Evolutionary conservation across 2,888 invertebrate species (phyloP), one percentile per base, ranked within the genome.

Genomic region (Xylota segnis): DNA sequence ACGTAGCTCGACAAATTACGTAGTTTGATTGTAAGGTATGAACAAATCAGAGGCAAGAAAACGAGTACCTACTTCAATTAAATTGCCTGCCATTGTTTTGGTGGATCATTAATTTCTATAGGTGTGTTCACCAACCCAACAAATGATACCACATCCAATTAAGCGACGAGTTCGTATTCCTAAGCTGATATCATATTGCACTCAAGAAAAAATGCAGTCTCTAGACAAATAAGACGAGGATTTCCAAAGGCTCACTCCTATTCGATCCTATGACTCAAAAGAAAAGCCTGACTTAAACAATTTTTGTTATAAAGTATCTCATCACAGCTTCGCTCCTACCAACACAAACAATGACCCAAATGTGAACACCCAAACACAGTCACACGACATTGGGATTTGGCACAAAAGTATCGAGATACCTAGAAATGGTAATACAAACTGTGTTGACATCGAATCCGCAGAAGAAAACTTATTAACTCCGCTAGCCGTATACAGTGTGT

Each of bases 361-460:
- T 77, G 59, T 9, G 40, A 43, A 18, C n/a, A 37, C 1, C 54
- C 34, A 45, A 37, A 18, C 34, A 45, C 34, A 45, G 45, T 66
- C 61, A 47, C 59, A 66, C 32, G 66, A 32, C 29, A 75, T 47
- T 34, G 34, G 6, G 50, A 65, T 76, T 52, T 54, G n/a, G 37
- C 52, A 47, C 65, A 65, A 47, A 65, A 29, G 52, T 66, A 71
- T 77, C 63, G n/a, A 34, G 43, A 66, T 78, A 78, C 65, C 47
- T 63, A 29, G 54, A 78, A 84, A 65, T 29, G 70, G 84, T 81
- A 75, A 79, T 66, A 74, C 43, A 50, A 84, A 45, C 32, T 78
- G 29, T 18, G 58, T 54, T 71, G 79, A 76, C 75, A 65, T 65
- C 23, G 37, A 66, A 75, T 37, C 68, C 16, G 0, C 4, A 18